Evolutionary conservation across 2,888 invertebrate species (phyloP).

Genomic region (Balanococcus diminutus): DNA sequence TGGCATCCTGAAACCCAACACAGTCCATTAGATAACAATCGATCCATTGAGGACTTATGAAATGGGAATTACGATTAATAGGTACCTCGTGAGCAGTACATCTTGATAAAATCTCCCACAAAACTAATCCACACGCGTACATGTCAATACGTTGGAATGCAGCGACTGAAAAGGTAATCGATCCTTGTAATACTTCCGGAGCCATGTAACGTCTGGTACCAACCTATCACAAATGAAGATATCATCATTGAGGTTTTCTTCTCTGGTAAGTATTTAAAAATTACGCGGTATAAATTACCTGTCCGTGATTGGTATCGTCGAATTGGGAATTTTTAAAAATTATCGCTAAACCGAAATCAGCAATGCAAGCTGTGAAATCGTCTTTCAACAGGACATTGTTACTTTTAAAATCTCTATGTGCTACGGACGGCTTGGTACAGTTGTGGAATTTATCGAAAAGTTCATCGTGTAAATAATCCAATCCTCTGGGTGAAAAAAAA

Average conservation of each 20-base stretch:
- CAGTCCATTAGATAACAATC: not conserved
- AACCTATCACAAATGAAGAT: conserved; percentile 63
- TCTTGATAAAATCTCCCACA: conserved; percentile 91
- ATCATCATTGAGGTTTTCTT: not conserved
- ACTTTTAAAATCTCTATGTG: conserved; percentile 96
- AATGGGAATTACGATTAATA: not conserved
- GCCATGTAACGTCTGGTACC: conserved; percentile 90
- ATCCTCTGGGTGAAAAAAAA: conserved; percentile 67
- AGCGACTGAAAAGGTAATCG: conserved; percentile 93
- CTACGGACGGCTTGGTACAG: conserved; percentile 84
- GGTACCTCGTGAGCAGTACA: conserved; percentile 70
- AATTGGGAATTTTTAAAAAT: conserved; percentile 67
- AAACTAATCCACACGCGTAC: conserved; percentile 93
- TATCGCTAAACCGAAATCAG: conserved; percentile 95
- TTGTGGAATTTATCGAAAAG: conserved; percentile 69
- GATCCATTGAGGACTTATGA: not conserved
- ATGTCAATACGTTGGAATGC: conserved; percentile 96
- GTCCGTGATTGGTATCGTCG: not conserved
- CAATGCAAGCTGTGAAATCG: conserved; percentile 91
- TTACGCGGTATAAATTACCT: not conserved
- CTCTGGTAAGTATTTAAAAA: not conserved
- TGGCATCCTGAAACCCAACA: conserved; percentile 63
- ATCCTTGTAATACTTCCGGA: conserved; percentile 92
- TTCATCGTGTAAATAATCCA: conserved; percentile 94
- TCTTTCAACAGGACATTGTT: conserved; percentile 92